A percentile compares a stretch with the other conserved stretches of the same genome.
phyloP scores from a whole-genome alignment of 2,888 invertebrate species.

The Heliconius aoede region DNA sequence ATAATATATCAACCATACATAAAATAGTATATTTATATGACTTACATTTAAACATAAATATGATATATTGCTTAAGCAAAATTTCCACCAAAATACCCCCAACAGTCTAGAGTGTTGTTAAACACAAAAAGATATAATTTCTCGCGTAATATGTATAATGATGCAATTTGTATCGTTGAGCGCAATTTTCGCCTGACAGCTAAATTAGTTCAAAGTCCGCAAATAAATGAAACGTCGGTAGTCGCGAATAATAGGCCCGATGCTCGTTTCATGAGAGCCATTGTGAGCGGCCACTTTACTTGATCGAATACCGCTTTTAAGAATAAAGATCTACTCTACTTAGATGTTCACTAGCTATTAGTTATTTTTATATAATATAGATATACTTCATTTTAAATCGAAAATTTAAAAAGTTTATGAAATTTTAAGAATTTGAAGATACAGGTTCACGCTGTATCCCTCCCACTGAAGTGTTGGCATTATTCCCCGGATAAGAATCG shows the following conservation, averaged over 20 bases:
- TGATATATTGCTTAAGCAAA: background rate
- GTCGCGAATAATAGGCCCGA: slow-evolving; percentile 49
- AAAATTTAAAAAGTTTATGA: too few relatives aligned
- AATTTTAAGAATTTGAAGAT: background rate
- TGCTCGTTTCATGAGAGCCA: slow-evolving; percentile 45
- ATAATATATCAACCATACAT: background rate
- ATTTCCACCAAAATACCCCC: background rate
- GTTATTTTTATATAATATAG: slow-evolving; percentile 25
- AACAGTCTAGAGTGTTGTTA: slow-evolving; percentile 9
- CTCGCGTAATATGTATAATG: slow-evolving; percentile 50
- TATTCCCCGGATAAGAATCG: background rate
- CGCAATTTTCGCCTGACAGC: slow-evolving; percentile 60
- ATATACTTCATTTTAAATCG: slow-evolving; percentile 19
- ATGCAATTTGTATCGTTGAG: slow-evolving; percentile 59
- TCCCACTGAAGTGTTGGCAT: too few relatives aligned
- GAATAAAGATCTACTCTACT: slow-evolving; percentile 32
- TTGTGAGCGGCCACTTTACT: slow-evolving; percentile 45
- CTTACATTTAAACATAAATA: background rate
- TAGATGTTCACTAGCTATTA: slow-evolving; percentile 18
- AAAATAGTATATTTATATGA: background rate
- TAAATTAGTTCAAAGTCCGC: slow-evolving; percentile 63
- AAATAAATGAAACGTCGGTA: slow-evolving; percentile 62
- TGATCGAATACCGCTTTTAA: slow-evolving; percentile 46
- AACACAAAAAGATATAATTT: slow-evolving; percentile 22
- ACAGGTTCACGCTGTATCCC: too few relatives aligned